These are phyloP conservation scores for Enteromius thamalakanensis DNA, from an alignment of 2,797 vertebrate species.

Conservation along the genomic window DNA sequence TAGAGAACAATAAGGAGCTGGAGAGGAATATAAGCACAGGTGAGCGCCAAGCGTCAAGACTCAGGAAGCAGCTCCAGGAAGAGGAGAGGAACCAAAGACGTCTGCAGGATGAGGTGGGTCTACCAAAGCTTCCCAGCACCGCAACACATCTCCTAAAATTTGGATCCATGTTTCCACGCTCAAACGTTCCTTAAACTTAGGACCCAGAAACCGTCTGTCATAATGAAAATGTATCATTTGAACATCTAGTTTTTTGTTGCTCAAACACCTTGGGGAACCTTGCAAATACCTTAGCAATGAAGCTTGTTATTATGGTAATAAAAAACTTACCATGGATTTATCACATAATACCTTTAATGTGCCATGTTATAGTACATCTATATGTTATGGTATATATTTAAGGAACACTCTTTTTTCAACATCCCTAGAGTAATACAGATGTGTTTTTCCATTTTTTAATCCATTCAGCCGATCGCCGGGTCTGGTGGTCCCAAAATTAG, in stretches of 20 bases:
- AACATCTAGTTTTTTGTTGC: neutral
- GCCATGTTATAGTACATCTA: neutral
- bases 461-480: too few relatives aligned
- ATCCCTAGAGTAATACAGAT: too few relatives aligned
- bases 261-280: neutral
- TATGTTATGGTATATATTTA: too few relatives aligned
- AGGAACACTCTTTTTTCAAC: too few relatives aligned
- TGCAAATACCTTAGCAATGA: neutral
- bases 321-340: neutral
- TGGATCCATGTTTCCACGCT: neutral
- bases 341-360: neutral
- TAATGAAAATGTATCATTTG: neutral
- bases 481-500: too few relatives aligned
- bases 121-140: neutral
- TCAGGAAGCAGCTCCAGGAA: slow-evolving; percentile 77
- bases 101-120: slow-evolving; percentile 87
- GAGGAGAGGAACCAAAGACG: slow-evolving; percentile 75
- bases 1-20: slow-evolving; percentile 85
- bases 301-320: neutral
- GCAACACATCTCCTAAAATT: neutral
- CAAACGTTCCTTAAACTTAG: neutral
- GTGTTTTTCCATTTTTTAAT: too few relatives aligned
- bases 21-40: slow-evolving; percentile 80
- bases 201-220: neutral
- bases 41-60: slow-evolving; percentile 76